Base-by-base conservation (phyloP, 1,140 invertebrate species). In the Drosophila elegans region DNA sequence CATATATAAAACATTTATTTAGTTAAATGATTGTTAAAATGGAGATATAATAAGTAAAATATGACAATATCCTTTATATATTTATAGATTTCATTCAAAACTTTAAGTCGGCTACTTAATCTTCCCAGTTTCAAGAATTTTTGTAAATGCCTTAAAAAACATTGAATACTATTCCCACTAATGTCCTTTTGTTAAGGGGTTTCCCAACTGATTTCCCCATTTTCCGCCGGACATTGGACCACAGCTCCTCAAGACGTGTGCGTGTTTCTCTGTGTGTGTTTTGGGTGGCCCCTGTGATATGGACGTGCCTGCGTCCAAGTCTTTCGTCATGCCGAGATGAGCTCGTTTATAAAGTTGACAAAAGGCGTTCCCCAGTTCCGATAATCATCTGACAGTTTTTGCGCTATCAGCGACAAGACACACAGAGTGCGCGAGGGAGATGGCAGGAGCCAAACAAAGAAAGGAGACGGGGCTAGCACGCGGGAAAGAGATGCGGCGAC, bases 281-380 rank as follows among this genome's bases (percentile, higher is more conserved):
- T 25, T 27, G 42, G 16, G 7, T 54, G 49, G 9, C 13, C 48
- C 29, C 45, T 52, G 63, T 52, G 62, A 54, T 69, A 46, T 41
- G 83, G 45, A 76, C 79, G 83, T 86, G 83, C 77, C 78, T 68
- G 68, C 59, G 55, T 36, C 64, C 73, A 66, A 64, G 77, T 74
- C 60, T 51, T 59, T 67, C 61, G 71, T 74, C 48, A 57, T 54
- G 73, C 60, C 41, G 44, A 68, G 73, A 80, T 75, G 78, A 88
- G 83, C 73, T 79, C 85, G 80, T 89, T 89, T 89, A 89, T 89
- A 88, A 88, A 89, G 84, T 89, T 89, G 84, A 89, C 84, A 89
- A 89, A 89, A 89, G 86, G 78, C 85, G 80, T 84, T 89, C 59
- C 68, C 54, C 68, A 42, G 55, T 56, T 75, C 38, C 73, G 84